Evolutionary conservation across 2,797 vertebrate genomes (phyloP), one percentile per base, ranked within the genome.

Genomic region (Peromyscus eremicus): DNA sequence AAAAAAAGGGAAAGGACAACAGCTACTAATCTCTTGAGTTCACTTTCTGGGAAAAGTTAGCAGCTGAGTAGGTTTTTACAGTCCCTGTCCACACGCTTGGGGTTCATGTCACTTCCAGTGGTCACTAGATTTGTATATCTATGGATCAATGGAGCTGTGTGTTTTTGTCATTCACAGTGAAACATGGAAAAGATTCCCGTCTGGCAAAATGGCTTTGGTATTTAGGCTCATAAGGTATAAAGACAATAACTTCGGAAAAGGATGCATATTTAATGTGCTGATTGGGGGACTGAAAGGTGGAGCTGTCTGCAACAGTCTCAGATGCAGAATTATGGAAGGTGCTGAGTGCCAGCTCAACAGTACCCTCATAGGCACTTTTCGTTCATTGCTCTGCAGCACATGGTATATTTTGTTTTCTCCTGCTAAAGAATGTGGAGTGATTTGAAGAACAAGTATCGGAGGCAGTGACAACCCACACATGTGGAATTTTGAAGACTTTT

Each of bases 401-500:
- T 71, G 57, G 55, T 6, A 29, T 71, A 49, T 95, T 97, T 97
- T 92, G 73, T 93, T 94, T 97, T 89, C 87, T n/a, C 71, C 93
- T 75, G 76, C 55, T 55, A 81, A 92, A 94, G 91, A 96, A 95
- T 97, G 73, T n/a, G 91, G 2, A 92, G 34, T 46, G 81, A 89
- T 4, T 27, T 90, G 88, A 87, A 95, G 37, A 81, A 46, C 88
- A 95, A 96, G 92, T 89, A 91, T 84, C 60, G 70, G 77, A 83
- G 68, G 71, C 43, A 82, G 62, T 71, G 94, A 96, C 73, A 96
- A 70, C 25, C 17, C 68, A 87, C 83, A 91, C 89, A 60, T 91
- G 90, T 93, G 92, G 94, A 94, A 76, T 92, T 90, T 95, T 94
- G 90, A 97, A 76, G 93, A 75, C 87, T 96, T 97, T 95, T 95